Percentiles rank a stretch among this genome's conserved stretches.
phyloP scores from a whole-genome alignment of 1,140 invertebrate species.

The Drosophila carrolli region DNA sequence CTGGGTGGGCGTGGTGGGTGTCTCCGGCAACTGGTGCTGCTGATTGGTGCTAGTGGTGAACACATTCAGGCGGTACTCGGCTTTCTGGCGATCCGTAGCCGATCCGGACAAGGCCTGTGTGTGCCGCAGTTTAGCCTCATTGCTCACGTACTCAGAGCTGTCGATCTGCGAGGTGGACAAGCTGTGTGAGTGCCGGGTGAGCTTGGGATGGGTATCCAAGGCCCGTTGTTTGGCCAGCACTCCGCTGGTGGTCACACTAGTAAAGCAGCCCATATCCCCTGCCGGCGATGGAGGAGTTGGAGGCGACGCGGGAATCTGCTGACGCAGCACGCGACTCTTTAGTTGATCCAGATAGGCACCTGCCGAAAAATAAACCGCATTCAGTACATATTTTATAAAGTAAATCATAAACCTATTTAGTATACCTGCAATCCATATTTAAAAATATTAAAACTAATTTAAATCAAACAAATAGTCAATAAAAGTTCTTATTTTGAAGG shows the following conservation, averaged over 20 bases:
- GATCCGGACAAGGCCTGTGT: slow-evolving; percentile 61
- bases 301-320: slow-evolving; percentile 50
- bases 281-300: slow-evolving; percentile 58
- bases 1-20: slow-evolving; percentile 69
- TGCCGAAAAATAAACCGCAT: slow-evolving; percentile 19
- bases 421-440: too few relatives aligned
- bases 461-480: too few relatives aligned
- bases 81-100: slow-evolving; percentile 82
- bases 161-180: slow-evolving; percentile 88
- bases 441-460: too few relatives aligned
- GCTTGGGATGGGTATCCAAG: slow-evolving; percentile 73
- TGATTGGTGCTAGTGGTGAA: slow-evolving; percentile 69
- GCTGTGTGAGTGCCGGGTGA: slow-evolving; percentile 85
- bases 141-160: slow-evolving; percentile 86
- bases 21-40: slow-evolving; percentile 69
- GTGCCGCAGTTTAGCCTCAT: slow-evolving; percentile 73
- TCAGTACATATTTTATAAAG: neutral
- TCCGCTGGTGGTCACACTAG: slow-evolving; percentile 87
- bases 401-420: too few relatives aligned
- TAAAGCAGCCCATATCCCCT: slow-evolving; percentile 86
- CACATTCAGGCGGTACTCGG: slow-evolving; percentile 81
- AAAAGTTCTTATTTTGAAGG: too few relatives aligned
- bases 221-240: slow-evolving; percentile 85
- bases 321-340: slow-evolving; percentile 86
- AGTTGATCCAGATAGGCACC: slow-evolving; percentile 87